Conservation (phyloP, 2,113 vertebrate genomes). For the Halichoeres trimaculatus region DNA sequence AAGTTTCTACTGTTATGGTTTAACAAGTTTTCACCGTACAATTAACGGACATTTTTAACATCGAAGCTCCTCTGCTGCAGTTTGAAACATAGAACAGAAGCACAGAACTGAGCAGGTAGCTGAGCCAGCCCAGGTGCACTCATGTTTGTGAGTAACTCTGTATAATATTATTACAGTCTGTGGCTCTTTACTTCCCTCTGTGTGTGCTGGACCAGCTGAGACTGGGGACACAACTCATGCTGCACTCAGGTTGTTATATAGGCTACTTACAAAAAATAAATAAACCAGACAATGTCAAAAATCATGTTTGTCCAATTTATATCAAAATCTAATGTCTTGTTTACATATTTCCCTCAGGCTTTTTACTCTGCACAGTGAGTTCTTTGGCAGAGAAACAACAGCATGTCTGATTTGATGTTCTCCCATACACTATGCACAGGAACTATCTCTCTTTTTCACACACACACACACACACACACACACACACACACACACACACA, state of each 20-base stretch:
- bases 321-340: conserved; percentile 30
- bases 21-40: too few species aligned
- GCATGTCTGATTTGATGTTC: conserved; percentile 66
- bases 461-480: conserved; percentile 27
- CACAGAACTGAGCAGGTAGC: conserved; percentile 50
- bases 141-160: conserved; percentile 74
- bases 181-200: conserved; percentile 26
- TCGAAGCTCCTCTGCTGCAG: conserved; percentile 26
- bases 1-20: too few species aligned
- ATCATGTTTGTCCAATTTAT: conserved; percentile 18
- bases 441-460: conserved; percentile 28
- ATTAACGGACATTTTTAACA: too few species aligned
- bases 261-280: conserved; percentile 12
- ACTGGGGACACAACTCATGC: conserved; percentile 22
- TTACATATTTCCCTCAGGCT: conserved; percentile 7
- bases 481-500: not conserved
- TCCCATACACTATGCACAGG: conserved; percentile 35
- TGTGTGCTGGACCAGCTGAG: conserved; percentile 23
- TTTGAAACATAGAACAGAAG: conserved; percentile 38
- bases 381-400: conserved; percentile 35
- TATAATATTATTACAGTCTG: conserved; percentile 80
- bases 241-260: conserved; percentile 22
- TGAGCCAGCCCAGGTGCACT: conserved; percentile 72
- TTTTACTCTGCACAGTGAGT: conserved; percentile 40
- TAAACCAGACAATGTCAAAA: conserved; percentile 14